Evolutionary conservation across 2,113 vertebrate genomes (phyloP), one percentile per base, ranked within the genome.

Genomic region (Calidris pygmaea): DNA sequence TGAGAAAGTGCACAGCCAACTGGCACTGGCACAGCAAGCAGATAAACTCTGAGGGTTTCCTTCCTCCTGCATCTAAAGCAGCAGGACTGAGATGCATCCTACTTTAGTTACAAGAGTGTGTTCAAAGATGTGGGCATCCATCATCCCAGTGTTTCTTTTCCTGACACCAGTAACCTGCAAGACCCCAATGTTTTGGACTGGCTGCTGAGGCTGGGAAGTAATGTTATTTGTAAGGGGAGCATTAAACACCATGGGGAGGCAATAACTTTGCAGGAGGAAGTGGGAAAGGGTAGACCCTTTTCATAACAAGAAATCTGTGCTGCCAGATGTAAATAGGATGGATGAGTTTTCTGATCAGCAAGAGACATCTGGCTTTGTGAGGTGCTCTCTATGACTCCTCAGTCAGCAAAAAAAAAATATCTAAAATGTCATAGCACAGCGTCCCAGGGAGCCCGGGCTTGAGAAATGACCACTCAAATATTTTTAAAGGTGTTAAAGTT

Each of bases 311-410:
- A 53, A 63, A 52, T 74, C 63, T 77, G 63, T 63, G 26, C 23
- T 93, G 59, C 34, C 60, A 93, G 71, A 71, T 67, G 56, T 87
- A 88, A 93, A 79, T 47, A 77, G 56, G 34, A 60, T 48, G 82
- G 52, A 77, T 90, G 82, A 78, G 41, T 71, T 65, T 85, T 63
- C 41, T 77, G 45, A 73, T 84, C 41, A 82, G 45, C 1, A 2
- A 70, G 41, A 65, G 39, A 35, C 39, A 80, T 84, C 67, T 80
- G 75, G 72, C 47, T 90, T 68, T 65, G 9, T 79, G 35, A 94
- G 60, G 50, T 68, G 68, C 23, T 71, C 43, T 83, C 16, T n/a
- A 2, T 24, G 53, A 67, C 55, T 92, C n/a, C 34, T 85, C 59
- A 58, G 52, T 77, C 75, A 88, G 65, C 20, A 41, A 89, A 89